phyloP scores from a whole-genome alignment of 2,113 vertebrate genomes.

The Alligator mississippiensis region DNA sequence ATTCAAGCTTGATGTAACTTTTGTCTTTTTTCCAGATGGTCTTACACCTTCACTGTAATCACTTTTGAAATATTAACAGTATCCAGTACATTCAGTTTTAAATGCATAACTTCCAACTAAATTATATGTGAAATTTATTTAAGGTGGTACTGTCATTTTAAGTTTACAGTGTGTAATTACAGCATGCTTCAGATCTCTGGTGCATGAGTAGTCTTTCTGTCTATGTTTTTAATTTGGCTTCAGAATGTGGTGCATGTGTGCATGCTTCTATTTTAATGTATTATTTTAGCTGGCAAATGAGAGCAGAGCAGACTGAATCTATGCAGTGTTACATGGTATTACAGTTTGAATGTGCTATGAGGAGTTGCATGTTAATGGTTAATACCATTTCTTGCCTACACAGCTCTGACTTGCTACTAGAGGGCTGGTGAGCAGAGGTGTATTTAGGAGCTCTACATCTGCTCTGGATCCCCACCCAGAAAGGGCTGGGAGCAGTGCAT shows the following conservation, averaged over 20 bases:
- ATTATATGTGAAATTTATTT: not conserved
- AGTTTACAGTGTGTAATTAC: not conserved
- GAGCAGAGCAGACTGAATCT: too few species aligned
- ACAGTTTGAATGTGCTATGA: too few species aligned
- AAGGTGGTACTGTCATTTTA: not conserved
- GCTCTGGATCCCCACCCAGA: too few species aligned
- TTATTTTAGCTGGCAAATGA: not conserved
- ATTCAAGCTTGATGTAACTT: conserved; percentile 67
- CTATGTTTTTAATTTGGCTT: not conserved
- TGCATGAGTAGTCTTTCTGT: not conserved
- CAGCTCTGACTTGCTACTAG: too few species aligned
- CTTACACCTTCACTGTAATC: conserved; percentile 54
- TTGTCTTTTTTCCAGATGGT: conserved; percentile 53
- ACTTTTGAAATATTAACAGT: conserved; percentile 17
- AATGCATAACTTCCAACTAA: conserved; percentile 4
- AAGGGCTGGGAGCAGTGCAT: too few species aligned
- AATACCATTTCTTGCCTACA: too few species aligned
- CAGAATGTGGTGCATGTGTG: accelerated
- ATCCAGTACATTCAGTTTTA: conserved; percentile 1
- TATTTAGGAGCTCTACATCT: too few species aligned
- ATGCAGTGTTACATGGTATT: too few species aligned
- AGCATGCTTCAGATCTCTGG: not conserved
- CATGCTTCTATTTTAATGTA: not conserved
- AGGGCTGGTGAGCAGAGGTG: too few species aligned
- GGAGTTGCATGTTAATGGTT: too few species aligned